These are phyloP conservation scores for Entomobrya multifasciata DNA, from an alignment of 2,888 invertebrate species.

Conservation along the genomic window DNA sequence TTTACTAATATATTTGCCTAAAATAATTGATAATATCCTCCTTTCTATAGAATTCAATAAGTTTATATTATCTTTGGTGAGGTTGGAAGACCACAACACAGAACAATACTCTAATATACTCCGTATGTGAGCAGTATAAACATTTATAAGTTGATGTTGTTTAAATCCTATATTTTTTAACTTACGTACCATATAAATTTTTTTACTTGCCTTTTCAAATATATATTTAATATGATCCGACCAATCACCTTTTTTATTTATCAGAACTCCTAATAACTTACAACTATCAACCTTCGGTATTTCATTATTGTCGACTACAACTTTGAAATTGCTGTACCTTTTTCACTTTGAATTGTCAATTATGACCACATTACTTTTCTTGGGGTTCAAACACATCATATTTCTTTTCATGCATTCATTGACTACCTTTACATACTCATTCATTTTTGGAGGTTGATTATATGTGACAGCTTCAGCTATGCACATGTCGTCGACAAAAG, in stretches of 20 bases:
- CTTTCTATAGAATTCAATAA: too few relatives aligned
- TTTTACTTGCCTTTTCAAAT: neutral
- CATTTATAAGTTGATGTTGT: neutral
- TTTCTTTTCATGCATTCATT: neutral
- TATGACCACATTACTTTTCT: slow-evolving; percentile 39
- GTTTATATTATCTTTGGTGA: too few relatives aligned
- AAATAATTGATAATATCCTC: too few relatives aligned
- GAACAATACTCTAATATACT: slow-evolving; percentile 33
- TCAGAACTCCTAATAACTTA: slow-evolving; percentile 37
- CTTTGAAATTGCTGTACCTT: neutral
- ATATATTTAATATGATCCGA: slow-evolving; percentile 20
- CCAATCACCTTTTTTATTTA: slow-evolving; percentile 40
- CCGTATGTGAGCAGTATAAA: slow-evolving; percentile 33
- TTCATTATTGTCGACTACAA: neutral
- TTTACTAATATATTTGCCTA: too few relatives aligned
- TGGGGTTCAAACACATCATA: slow-evolving; percentile 37
- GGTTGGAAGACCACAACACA: slow-evolving; percentile 1
- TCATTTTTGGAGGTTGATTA: neutral
- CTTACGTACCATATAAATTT: slow-evolving; percentile 16
- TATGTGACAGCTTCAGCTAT: slow-evolving; percentile 41
- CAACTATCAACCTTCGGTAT: neutral
- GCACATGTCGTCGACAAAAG: too few relatives aligned
- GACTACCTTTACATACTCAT: neutral
- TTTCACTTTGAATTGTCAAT: slow-evolving; percentile 42
- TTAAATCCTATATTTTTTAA: neutral